Conservation (phyloP, 1,140 invertebrate species). For the Melipona quadrifasciata region DNA sequence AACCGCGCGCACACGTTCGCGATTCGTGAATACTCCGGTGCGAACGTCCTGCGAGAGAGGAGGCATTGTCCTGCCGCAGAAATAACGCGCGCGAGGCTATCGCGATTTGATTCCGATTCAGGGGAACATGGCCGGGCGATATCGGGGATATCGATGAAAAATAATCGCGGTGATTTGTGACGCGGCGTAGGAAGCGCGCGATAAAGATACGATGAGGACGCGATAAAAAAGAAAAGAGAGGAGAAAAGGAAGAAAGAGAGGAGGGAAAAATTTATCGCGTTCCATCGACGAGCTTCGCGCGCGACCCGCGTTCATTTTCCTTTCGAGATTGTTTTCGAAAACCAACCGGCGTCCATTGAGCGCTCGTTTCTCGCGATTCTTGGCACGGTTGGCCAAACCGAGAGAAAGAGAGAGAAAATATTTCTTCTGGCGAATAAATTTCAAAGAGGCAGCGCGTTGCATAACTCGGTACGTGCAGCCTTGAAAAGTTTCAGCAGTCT, state of each 20-base stretch:
- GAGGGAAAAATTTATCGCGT: constrained; percentile 38
- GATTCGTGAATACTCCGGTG: constrained; percentile 47
- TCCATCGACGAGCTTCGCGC: background rate
- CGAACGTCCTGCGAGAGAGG: constrained; percentile 52
- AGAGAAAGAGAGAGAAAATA: background rate
- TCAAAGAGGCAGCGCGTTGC: constrained; percentile 14
- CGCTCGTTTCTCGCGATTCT: constrained; percentile 2
- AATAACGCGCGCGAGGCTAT: constrained; percentile 58
- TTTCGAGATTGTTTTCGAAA: background rate
- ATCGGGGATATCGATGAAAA: constrained; percentile 63
- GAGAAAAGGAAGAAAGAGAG: background rate
- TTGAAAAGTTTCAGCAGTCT: constrained; percentile 12
- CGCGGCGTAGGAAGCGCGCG: constrained; percentile 48
- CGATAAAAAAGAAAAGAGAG: constrained; percentile 31
- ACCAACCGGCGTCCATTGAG: background rate
- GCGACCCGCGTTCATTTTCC: constrained; percentile 12
- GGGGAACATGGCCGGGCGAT: constrained; percentile 51
- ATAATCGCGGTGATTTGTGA: constrained; percentile 63
- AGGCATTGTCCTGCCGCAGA: constrained; percentile 57
- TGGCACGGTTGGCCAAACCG: background rate
- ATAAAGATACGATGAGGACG: constrained; percentile 60
- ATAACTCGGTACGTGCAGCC: constrained; percentile 15
- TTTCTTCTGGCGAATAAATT: constrained; percentile 15
- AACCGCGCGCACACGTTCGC: background rate
- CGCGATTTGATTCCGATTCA: constrained; percentile 63